Conservation (phyloP, 2,888 invertebrate genomes). For the Antheraea assamensis region DNA sequence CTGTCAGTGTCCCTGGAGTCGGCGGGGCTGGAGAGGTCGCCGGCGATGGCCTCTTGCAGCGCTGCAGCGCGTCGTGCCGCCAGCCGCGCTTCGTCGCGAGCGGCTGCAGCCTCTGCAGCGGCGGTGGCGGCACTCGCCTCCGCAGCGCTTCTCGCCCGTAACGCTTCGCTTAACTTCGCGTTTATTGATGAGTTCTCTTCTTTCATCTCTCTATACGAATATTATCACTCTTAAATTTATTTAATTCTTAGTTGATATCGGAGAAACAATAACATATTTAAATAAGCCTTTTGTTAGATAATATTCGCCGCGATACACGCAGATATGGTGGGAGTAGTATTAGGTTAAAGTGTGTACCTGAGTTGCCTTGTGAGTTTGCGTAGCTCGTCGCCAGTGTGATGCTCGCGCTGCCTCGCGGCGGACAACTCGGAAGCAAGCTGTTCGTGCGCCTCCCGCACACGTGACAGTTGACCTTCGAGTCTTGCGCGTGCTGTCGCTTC, state of each 20-base stretch:
- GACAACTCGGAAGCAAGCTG: constrained; percentile 84
- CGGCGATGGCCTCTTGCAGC: constrained; percentile 95
- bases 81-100: constrained; percentile 91
- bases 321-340: too few species aligned
- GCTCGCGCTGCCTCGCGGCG: constrained; percentile 87
- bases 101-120: constrained; percentile 86
- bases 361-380: constrained; percentile 82
- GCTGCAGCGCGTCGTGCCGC: constrained; percentile 95
- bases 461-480: constrained; percentile 88
- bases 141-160: constrained; percentile 87
- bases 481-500: constrained; percentile 94
- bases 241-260: too few species aligned
- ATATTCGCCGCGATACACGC: too few species aligned
- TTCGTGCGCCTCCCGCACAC: constrained; percentile 70
- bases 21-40: constrained; percentile 87
- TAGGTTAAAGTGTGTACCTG: constrained; percentile 42
- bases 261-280: too few species aligned
- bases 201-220: constrained; percentile 83
- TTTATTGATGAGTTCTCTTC: constrained; percentile 89
- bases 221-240: not conserved
- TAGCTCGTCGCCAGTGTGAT: constrained; percentile 88
- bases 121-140: constrained; percentile 88
- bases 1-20: constrained; percentile 84
- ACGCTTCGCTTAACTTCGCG: constrained; percentile 88
- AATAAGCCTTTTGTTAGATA: too few species aligned